Base-by-base conservation (phyloP, 2,888 invertebrate genomes). In the Thereva unica region DNA sequence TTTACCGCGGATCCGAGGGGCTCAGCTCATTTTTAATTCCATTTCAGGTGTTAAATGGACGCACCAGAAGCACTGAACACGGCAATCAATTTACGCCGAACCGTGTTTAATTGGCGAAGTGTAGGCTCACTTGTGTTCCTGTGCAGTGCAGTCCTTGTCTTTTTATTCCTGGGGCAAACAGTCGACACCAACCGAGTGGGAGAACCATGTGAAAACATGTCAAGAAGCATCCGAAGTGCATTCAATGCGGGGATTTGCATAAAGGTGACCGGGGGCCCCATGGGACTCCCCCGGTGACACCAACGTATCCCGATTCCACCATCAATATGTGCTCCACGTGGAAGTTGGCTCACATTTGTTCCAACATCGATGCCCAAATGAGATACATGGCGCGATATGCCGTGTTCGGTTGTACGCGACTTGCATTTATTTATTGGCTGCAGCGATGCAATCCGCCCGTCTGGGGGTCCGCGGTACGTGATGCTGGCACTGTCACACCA, bases 341-440 rank as follows among this genome's bases (percentile, higher is more conserved):
- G 68, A 68, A 67, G 59, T 50, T 70, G 71, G 72, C 75, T 73
- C 78, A 77, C 77, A 78, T 78, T 78, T 78, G 78, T 78, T 77
- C 76, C 76, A 76, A 78, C 78, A 79, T 77, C 76, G 76, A 75
- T 74, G 77, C 76, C 75, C 77, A 79, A 79, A 79, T 78, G 79
- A 79, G 78, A 78, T 78, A 78, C 78, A 79, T 76, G 77, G 75
- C 74, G 78, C 75, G 76, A 78, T 76, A 76, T 76, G 74, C 75
- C 66, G 67, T 69, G 69, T 67, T 66, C 67, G 49, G 63, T 69
- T 69, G 69, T 69, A 69, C 69, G 69, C 69, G 69, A 69, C 69
- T 69, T 69, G 69, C 69, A 69, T 69, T 67, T 69, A 69, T 69
- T 69, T 69, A 69, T 69, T 69, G 69, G 69, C 57, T 69, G 67